Conservation (phyloP, 2,797 vertebrate species). For the Lutjanus campechanus region DNA sequence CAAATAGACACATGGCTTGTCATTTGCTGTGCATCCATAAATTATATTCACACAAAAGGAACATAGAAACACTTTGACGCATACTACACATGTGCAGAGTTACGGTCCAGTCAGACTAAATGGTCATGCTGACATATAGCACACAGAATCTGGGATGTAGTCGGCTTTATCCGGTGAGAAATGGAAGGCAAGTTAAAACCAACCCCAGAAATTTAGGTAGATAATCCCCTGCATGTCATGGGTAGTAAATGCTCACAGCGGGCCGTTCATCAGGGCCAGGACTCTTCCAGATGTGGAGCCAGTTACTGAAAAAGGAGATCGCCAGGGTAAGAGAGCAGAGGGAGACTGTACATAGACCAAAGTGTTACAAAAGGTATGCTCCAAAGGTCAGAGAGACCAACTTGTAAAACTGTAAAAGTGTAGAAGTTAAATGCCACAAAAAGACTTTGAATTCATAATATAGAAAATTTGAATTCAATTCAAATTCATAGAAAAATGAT, state of each 20-base stretch:
- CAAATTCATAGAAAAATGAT: too few relatives aligned
- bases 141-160: conserved; percentile 10
- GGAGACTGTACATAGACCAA: not conserved
- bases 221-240: conserved; percentile 73
- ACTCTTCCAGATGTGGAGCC: conserved; percentile 82
- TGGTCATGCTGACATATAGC: conserved; percentile 5
- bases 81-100: conserved; percentile 20
- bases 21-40: conserved; percentile 7
- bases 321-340: not conserved
- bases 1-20: conserved; percentile 32
- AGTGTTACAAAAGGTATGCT: not conserved
- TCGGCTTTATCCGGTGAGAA: conserved; percentile 47
- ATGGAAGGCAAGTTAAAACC: conserved; percentile 45
- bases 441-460: too few relatives aligned
- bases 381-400: not conserved
- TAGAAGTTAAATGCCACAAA: not conserved
- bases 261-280: conserved; percentile 62
- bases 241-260: conserved; percentile 71
- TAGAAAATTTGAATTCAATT: too few relatives aligned
- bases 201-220: conserved; percentile 60
- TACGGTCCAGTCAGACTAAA: conserved; percentile 28
- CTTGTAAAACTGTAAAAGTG: not conserved
- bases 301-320: conserved; percentile 54
- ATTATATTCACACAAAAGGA: conserved; percentile 39
- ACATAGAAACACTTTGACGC: conserved; percentile 26